phyloP scores from a whole-genome alignment of 2,888 invertebrate species.

The Diabrotica balteata region DNA sequence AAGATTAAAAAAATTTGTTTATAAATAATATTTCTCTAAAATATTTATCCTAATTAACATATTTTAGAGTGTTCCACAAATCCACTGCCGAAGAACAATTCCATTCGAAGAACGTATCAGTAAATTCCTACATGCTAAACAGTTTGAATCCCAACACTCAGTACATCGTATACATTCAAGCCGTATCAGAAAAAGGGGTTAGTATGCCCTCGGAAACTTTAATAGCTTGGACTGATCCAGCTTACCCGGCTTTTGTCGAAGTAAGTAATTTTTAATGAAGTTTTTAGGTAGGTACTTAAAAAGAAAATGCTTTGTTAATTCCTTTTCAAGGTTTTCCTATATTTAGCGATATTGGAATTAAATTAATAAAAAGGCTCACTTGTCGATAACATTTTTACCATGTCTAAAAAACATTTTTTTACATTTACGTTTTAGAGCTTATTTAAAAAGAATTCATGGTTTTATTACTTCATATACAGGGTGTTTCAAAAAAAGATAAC shows the following conservation, averaged over 20 bases:
- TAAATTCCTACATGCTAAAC: constrained; percentile 75
- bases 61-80: constrained; percentile 73
- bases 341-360: too few relatives aligned
- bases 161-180: constrained; percentile 80
- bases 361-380: too few relatives aligned
- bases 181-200: constrained; percentile 72
- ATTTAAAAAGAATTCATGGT: too few relatives aligned
- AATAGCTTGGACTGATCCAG: constrained; percentile 87
- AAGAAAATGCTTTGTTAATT: neutral
- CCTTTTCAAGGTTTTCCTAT: too few relatives aligned
- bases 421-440: too few relatives aligned
- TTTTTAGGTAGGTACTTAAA: constrained; percentile 4
- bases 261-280: constrained; percentile 58
- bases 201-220: constrained; percentile 83
- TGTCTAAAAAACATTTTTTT: too few relatives aligned
- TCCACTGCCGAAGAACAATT: constrained; percentile 69
- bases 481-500: too few relatives aligned
- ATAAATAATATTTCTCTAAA: neutral
- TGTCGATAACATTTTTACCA: too few relatives aligned
- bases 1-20: too few relatives aligned
- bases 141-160: constrained; percentile 81
- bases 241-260: constrained; percentile 86
- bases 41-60: constrained; percentile 17
- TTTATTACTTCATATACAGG: too few relatives aligned
- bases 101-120: constrained; percentile 69